A percentile compares a stretch with the other conserved stretches of the same genome.
These are phyloP conservation scores for Hycleus phaleratus DNA, from an alignment of 1,140 invertebrate genomes.

Conservation along the genomic window DNA sequence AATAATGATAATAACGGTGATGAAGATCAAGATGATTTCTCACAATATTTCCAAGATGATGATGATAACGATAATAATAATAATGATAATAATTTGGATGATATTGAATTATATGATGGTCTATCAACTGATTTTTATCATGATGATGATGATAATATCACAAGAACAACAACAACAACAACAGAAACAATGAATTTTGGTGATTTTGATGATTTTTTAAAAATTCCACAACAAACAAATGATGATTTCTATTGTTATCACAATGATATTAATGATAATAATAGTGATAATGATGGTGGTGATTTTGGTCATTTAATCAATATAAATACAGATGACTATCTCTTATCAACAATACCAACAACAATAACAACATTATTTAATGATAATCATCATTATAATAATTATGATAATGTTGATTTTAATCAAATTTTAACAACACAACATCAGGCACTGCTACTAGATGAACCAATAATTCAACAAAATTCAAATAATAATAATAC, in stretches of 20 bases:
- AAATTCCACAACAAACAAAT: slow-evolving; percentile 9
- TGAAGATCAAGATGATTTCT: background rate
- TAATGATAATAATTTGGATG: slow-evolving; percentile 12
- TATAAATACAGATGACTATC: background rate
- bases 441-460: slow-evolving; percentile 31
- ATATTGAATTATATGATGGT: slow-evolving; percentile 28
- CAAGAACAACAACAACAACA: background rate
- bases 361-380: background rate
- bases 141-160: background rate
- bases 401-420: background rate
- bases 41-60: background rate
- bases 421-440: slow-evolving; percentile 34
- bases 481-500: slow-evolving; percentile 20
- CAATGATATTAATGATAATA: background rate
- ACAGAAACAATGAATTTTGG: slow-evolving; percentile 26
- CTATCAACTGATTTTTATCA: slow-evolving; percentile 23
- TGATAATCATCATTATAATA: background rate
- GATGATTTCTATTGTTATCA: slow-evolving; percentile 16
- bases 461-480: slow-evolving; percentile 25
- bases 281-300: slow-evolving; percentile 15
- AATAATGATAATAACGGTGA: background rate
- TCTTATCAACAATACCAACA: background rate
- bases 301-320: slow-evolving; percentile 31
- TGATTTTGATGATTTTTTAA: slow-evolving; percentile 31
- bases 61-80: background rate